phyloP scores from a whole-genome alignment of 2,797 vertebrate species.

The Hippopotamyrus pictus region DNA sequence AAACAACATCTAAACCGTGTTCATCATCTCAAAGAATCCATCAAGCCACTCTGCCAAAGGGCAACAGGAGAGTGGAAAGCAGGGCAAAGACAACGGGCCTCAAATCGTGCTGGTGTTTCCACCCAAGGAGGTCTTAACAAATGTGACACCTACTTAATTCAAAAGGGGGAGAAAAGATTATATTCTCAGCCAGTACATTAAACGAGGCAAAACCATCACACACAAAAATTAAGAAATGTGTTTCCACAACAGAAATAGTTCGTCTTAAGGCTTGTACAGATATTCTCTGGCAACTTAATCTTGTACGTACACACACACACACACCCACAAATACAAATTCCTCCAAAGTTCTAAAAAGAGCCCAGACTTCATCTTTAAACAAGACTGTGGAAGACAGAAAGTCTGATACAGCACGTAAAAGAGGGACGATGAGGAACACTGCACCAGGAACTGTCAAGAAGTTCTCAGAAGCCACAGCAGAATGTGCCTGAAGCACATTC shows the following conservation, averaged over 20 bases:
- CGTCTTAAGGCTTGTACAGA: neutral
- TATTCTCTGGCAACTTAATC: neutral
- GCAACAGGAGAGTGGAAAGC: neutral
- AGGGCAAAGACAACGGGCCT: neutral
- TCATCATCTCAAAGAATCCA: neutral
- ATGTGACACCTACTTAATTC: neutral
- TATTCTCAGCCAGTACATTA: neutral
- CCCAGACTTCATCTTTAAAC: neutral
- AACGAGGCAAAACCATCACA: neutral
- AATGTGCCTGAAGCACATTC: conserved; percentile 47
- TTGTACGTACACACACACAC: neutral
- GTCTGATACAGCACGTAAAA: neutral
- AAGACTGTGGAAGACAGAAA: neutral
- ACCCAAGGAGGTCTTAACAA: neutral
- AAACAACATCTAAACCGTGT: neutral
- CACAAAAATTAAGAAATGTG: neutral
- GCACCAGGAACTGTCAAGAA: neutral
- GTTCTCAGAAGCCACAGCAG: neutral
- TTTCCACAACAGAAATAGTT: neutral
- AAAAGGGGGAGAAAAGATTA: neutral
- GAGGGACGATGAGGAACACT: neutral
- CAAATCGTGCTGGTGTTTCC: neutral
- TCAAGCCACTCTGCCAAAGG: neutral
- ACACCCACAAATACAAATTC: neutral
- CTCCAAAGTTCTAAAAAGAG: neutral